Base-by-base conservation (phyloP, 2,888 invertebrate species). In the Tipula confusa region DNA sequence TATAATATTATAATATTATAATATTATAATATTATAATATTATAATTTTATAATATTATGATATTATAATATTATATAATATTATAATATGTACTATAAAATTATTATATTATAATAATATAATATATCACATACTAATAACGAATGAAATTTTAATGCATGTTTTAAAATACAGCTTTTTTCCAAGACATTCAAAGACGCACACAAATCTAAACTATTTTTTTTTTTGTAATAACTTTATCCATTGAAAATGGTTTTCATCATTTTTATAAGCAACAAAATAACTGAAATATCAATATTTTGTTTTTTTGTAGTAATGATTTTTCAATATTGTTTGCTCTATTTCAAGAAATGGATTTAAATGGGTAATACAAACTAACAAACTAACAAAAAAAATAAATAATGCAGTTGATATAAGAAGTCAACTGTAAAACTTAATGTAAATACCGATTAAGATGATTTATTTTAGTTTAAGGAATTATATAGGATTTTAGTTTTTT, bases 341-440 rank as follows among this genome's bases (percentile, higher is more conserved):
- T 64, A 31, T 38, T 38, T 64, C 11, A 64, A 9, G 33, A 11
- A 48, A 13, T 18, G 24, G 64, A 64, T 64, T 64, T 64, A 64
- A 6, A 64, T 13, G 43, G n/a, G 38, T 13, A 64, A 64, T 24
- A 64, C 64, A 24, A n/a, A 24, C 64, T 24, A 24, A 24, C 24
- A 64, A 64, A 64, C 6, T 9, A 64, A 64, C 64, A 24, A 24
- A 18, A 64, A 64, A 24, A 9, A 24, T 24, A 64, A 64, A 64
- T 64, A 64, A 24, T 64, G 64, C 18, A 24, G 64, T 64, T 64
- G 24, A 64, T 24, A 64, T 24, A 64, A 64, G 64, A 64, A 64
- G 64, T 64, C 64, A 64, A 64, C 64, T 64, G 64, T 64, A 64
- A 64, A 64, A 64, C 64, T 64, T 64, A 64, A 64, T 64, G 64